Evolutionary conservation across 2,113 vertebrate species (phyloP), one percentile per base, ranked within the genome.

Genomic region (Alaudala cheleensis): DNA sequence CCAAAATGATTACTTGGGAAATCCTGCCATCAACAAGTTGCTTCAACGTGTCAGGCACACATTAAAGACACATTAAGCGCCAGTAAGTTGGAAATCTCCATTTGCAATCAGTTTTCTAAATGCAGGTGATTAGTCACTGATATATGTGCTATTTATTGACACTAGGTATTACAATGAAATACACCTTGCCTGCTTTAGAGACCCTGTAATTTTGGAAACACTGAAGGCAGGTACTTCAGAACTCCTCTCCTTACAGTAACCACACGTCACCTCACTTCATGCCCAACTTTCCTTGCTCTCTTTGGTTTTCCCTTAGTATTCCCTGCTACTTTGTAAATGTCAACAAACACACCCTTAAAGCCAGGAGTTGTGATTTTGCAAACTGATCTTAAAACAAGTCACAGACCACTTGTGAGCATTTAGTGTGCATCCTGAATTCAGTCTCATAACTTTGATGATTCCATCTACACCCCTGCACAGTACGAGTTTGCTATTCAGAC

Each of bases 241-340:
- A 70, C 29, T 34, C 10, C 15, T 33, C 16, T 84, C 49, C 54
- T 16, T 16, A 37, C 28, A 79, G 31, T 0, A 9, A 34, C 4
- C 0, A 2, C 4, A 29, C 2, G 0, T 56, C 45, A 83, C 28
- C 39, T 82, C 1, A 0, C 26, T 49, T 37, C 60, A 70, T 7
- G 18, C 44, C 47, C 57, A 86, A 3, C 29, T 73, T 73, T 26
- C 49, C n/a, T 73, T 10, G 18, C 33, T 78, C 37, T 92, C 57
- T 58, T 42, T 8, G 56, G 71, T 60, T 65, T 67, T 64, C 8
- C 22, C 58, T 26, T 17, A 11, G 60, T 71, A 83, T 23, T 13
- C 16, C 45, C 74, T 44, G 23, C 17, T 77, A 57, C 28, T 70
- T 69, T 40, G 31, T 39, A 56, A 60, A 73, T 66, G 61, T 50